Evolutionary conservation across 1,140 invertebrate species (phyloP), one percentile per base, ranked within the genome.

Genomic region (Dolichoris vasculosae): DNA sequence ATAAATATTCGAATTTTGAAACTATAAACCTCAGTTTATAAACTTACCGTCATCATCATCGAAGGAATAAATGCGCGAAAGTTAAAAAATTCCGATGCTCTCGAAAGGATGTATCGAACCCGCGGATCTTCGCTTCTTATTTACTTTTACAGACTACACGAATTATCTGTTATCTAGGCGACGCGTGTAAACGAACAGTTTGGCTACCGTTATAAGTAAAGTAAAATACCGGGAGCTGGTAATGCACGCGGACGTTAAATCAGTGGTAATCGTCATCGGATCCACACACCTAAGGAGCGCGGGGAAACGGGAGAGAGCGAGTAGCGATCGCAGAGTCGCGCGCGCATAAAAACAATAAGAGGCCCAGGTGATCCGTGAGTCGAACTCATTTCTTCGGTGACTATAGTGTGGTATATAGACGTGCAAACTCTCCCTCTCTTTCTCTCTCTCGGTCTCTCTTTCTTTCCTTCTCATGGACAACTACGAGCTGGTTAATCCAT

Each of bases 301-400:
- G 11, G 38, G 40, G 67, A 43, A 30, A n/a, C 6, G 7, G 38
- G 79, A 9, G 48, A 40, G 67, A 20, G 55, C 17, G 81, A 35
- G 67, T 6, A 9, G 67, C 48, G 69, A 83, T 67, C 82, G 82
- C 13, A 15, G 46, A 77, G 55, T 64, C n/a, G 43, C 23, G 76
- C 83, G 83, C 83, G 32, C 83, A 84, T 84, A 84, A 84, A 84
- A 84, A 79, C 76, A 77, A 55, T 35, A 76, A 63, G 20, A 35
- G 35, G 26, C 26, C 6, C 46, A 84, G 76, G 32, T 55, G 76
- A 78, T 71, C 63, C 46, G 30, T 79, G 83, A 84, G 83, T 84
- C 63, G 51, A 38, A 38, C 55, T 48, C 55, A 67, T 64, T 83
- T 76, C 82, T 59, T n/a, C 73, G 35, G 30, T 48, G 48, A 20